A percentile compares a stretch with the other conserved stretches of the same genome.
These are phyloP conservation scores for Hoplodrina ambigua DNA, from an alignment of 2,888 invertebrate species.

Conservation along the genomic window DNA sequence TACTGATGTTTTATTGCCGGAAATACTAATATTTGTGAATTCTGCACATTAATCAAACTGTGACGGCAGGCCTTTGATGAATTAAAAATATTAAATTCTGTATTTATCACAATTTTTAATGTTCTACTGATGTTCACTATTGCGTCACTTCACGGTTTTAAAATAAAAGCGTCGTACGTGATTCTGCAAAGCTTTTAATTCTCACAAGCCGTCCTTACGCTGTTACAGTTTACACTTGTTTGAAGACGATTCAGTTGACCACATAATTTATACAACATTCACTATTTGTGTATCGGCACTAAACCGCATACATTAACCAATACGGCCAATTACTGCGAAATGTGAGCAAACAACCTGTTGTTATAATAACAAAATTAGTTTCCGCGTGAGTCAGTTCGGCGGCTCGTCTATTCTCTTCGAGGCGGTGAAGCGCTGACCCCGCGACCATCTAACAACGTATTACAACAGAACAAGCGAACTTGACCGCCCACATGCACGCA, in stretches of 20 bases:
- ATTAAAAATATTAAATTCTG: conserved; percentile 33
- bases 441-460: conserved; percentile 76
- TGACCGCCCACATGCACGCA: conserved; percentile 84
- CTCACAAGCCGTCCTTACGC: conserved; percentile 56
- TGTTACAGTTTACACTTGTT: conserved; percentile 63
- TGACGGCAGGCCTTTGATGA: conserved; percentile 36
- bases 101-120: conserved; percentile 39
- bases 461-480: conserved; percentile 80
- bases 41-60: conserved; percentile 30
- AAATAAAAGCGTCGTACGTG: conserved; percentile 7
- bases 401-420: conserved; percentile 74
- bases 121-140: conserved; percentile 38
- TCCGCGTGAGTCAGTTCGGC: conserved; percentile 79
- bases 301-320: conserved; percentile 77
- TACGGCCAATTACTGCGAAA: conserved; percentile 78
- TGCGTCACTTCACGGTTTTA: conserved; percentile 14
- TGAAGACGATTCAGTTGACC: conserved; percentile 59
- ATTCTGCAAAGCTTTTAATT: conserved; percentile 24
- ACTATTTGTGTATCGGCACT: conserved; percentile 67
- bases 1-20: conserved; percentile 38
- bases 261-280: conserved; percentile 67
- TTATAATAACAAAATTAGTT: conserved; percentile 77
- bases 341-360: conserved; percentile 79
- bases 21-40: conserved; percentile 40
- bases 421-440: conserved; percentile 83